Base-by-base conservation (phyloP, 1,140 invertebrate genomes). In the Ceratina calcarata region DNA sequence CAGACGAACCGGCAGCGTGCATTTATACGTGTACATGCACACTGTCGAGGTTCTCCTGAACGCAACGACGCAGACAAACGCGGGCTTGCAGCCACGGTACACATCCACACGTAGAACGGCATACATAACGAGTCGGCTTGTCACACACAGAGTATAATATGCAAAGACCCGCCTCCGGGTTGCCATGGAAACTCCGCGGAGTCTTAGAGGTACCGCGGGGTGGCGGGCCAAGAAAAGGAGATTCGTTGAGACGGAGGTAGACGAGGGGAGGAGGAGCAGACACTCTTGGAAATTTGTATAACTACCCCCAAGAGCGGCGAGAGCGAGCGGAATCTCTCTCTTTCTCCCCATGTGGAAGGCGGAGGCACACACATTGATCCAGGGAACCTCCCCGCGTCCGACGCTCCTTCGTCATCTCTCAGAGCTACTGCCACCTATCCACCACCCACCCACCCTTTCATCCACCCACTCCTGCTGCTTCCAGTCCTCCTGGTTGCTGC, bases 231-330 rank as follows among this genome's bases (percentile, higher is more conserved):
- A 78, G 81, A 75, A 81, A 71, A 81, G 73, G 83, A 89, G 81
- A 83, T 78, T 85, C 66, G 77, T 67, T 74, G 64, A 84, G 82
- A 82, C 80, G 79, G 78, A 55, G 85, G 82, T 84, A 82, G 85
- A 71, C 81, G 80, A 57, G 82, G 86, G 79, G 76, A 76, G 87
- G 85, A 81, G 86, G 37, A 45, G 87, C 89, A 91, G 90, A 91
- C 89, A 91, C 91, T 91, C 91, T 91, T 91, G 87, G 91, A 92
- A 93, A 93, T 93, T 92, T 92, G 91, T 92, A 92, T 92, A 92
- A 93, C 92, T 92, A 93, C 91, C 90, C 90, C 91, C 89, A 88
- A 86, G 87, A 88, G 87, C 84, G 86, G 86, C 79, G 85, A 81
- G 82, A 88, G 88, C 74, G 85, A 32, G 79, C 57, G 70, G 65